Evolutionary conservation across 2,113 vertebrate species (phyloP), one percentile per base, ranked within the genome.

Genomic region (Callopanchax toddi): DNA sequence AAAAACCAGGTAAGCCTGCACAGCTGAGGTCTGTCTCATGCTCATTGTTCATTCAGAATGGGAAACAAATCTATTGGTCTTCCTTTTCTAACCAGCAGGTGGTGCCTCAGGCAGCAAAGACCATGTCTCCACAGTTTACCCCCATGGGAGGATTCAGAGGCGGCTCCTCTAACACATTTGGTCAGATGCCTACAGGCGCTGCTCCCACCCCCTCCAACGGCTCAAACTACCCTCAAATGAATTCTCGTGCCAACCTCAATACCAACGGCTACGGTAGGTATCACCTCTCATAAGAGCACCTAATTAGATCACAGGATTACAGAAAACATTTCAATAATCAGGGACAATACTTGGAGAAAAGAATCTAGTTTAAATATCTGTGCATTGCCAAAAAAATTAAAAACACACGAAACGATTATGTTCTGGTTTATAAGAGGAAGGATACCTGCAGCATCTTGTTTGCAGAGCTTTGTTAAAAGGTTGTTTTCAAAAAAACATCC

Each of bases 1-100:
- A 90, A 92, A 11, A 86, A 94, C 60, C 96, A 97, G 93, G 97
- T 98, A 85, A 67, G n/a, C 3, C 26, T 1, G 12, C 17, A 22
- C 16, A 49, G 20, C 25, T 11, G 3, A 8, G 8, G 29, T 32
- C 29, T 32, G 29, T 32, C 8, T 32, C 4, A 32, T 32, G n/a
- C n/a, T n/a, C n/a, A n/a, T n/a, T n/a, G n/a, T n/a, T n/a, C n/a
- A n/a, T n/a, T n/a, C n/a, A n/a, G n/a, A n/a, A n/a, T n/a, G n/a
- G n/a, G n/a, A n/a, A n/a, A n/a, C n/a, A n/a, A n/a, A n/a, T n/a
- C n/a, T n/a, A n/a, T n/a, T n/a, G n/a, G n/a, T 32, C 1, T 32
- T 5, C 11, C 2, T 53, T 0, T 67, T 40, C n/a, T 40, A 15
- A 61, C 44, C 69, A 89, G 65, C 89, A 93, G 85, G 86, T 91